Percentiles rank a stretch among this genome's conserved stretches.
phyloP scores from a whole-genome alignment of 2,113 vertebrate genomes.

The Phrynosoma blainvillii region DNA sequence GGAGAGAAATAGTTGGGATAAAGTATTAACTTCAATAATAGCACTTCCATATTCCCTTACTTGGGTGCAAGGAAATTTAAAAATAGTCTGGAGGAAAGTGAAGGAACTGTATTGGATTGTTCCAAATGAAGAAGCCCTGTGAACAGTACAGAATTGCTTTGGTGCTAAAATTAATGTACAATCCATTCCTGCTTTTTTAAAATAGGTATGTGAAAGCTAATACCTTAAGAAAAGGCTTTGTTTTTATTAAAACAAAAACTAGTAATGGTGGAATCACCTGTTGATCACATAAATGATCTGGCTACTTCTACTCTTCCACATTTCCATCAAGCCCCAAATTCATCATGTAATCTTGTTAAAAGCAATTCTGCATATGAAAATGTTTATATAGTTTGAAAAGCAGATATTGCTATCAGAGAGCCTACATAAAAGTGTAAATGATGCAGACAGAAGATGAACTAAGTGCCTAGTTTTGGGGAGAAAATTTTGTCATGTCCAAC shows the following conservation, averaged over 20 bases:
- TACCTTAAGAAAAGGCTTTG: background rate
- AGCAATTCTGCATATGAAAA: background rate
- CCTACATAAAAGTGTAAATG: background rate
- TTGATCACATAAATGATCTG: conserved; percentile 45
- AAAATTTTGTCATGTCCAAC: background rate
- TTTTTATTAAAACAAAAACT: background rate
- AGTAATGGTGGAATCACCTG: conserved; percentile 24
- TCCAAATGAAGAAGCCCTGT: background rate
- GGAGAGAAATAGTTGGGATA: background rate
- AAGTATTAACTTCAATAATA: background rate
- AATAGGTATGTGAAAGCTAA: background rate
- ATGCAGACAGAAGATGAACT: background rate
- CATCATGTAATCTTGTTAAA: no score
- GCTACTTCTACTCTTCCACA: background rate
- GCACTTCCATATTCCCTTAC: background rate
- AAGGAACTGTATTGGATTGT: background rate
- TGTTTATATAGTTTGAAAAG: background rate
- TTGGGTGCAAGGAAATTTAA: background rate
- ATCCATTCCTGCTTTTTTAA: conserved; percentile 30
- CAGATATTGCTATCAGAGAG: background rate
- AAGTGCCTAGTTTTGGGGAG: background rate
- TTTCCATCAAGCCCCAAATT: background rate
- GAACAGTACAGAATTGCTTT: background rate
- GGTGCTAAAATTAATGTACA: background rate
- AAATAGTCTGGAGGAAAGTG: background rate